Evolutionary conservation across 2,888 invertebrate genomes (phyloP).

Genomic region (Pseudococcus longispinus): DNA sequence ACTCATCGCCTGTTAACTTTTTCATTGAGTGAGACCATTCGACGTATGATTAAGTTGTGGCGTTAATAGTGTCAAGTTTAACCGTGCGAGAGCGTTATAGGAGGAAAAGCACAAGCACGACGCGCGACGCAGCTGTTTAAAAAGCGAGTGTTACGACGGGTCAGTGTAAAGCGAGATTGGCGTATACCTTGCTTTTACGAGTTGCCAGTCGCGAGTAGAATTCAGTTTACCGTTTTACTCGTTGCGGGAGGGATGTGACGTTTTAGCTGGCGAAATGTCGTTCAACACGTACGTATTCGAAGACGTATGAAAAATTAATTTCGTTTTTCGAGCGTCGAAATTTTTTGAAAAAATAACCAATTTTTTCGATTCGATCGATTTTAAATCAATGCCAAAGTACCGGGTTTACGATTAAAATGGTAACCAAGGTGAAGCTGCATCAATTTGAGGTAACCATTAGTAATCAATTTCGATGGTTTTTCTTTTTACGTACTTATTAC

Average conservation of each 20-base stretch:
- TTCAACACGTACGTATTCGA: conserved; percentile 19
- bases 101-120: not conserved
- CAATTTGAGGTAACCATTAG: conserved; percentile 43
- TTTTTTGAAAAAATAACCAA: not conserved
- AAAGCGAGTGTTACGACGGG: conserved; percentile 54
- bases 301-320: conserved; percentile 8
- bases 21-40: conserved; percentile 2
- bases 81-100: conserved; percentile 30
- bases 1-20: conserved; percentile 9
- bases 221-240: conserved; percentile 40
- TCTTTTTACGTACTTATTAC: not conserved
- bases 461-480: not conserved
- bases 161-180: conserved; percentile 48
- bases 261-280: conserved; percentile 26
- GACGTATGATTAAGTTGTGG: conserved; percentile 7
- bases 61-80: conserved; percentile 26
- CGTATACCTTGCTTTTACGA: conserved; percentile 8
- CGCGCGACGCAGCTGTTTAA: not conserved
- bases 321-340: not conserved
- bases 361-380: not conserved
- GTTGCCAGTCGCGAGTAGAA: not conserved
- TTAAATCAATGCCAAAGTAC: not conserved
- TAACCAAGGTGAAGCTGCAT: conserved; percentile 48
- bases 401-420: conserved; percentile 24
- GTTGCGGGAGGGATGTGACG: conserved; percentile 20